A percentile compares a stretch with the other conserved stretches of the same genome.
Conservation (phyloP, 2,888 invertebrate genomes). For the Acleris sparsana region DNA sequence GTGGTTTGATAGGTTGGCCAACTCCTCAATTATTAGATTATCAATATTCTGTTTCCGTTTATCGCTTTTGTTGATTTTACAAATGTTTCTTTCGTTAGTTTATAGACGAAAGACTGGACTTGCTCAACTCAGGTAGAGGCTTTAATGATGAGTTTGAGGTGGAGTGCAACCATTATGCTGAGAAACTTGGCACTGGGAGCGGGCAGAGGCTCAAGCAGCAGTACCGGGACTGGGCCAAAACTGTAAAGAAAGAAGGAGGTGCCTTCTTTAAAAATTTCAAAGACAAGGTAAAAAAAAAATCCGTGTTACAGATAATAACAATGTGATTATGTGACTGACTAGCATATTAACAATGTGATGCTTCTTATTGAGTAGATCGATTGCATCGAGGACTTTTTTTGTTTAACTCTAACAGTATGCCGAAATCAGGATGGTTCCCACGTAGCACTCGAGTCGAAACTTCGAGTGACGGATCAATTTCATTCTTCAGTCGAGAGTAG, state of each 20-base stretch:
- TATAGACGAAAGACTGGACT: constrained; percentile 95
- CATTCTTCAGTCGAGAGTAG: no score
- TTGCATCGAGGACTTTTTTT: no score
- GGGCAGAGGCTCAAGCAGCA: constrained; percentile 76
- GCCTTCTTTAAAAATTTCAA: constrained; percentile 94
- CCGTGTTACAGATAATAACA: neutral
- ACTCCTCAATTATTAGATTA: no score
- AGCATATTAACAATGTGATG: no score
- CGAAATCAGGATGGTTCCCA: no score
- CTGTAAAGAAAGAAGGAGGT: constrained; percentile 91
- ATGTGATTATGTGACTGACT: no score
- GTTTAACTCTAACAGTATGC: no score
- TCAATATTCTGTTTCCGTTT: no score
- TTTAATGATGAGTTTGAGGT: constrained; percentile 98
- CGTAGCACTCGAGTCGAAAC: no score
- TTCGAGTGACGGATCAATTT: no score
- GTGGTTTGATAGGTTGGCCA: no score
- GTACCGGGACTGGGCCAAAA: constrained; percentile 90
- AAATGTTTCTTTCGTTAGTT: constrained; percentile 84
- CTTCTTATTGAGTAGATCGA: no score
- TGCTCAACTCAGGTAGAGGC: constrained; percentile 96
- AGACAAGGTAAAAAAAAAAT: constrained; percentile 87
- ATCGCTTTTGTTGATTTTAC: neutral
- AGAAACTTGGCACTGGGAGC: constrained; percentile 76
- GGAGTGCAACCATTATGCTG: constrained; percentile 86